Base-by-base conservation (phyloP, 2,888 invertebrate genomes). In the Sthenelais limicola region DNA sequence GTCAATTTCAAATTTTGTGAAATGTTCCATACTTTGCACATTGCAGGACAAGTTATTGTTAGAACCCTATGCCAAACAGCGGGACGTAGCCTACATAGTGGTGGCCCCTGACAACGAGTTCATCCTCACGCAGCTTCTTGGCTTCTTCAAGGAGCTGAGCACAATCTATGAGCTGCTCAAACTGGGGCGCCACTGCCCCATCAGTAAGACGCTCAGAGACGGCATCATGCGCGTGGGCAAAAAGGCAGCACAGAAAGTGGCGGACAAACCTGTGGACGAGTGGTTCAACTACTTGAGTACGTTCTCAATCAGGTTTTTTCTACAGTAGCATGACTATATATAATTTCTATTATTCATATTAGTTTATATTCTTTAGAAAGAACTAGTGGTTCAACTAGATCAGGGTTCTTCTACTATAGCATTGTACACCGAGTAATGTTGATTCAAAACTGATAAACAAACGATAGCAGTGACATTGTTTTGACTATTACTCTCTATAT, bases 11-110 rank as follows among this genome's bases (percentile, higher is more conserved):
- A n/a, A n/a, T n/a, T n/a, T n/a, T n/a, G n/a, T n/a, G n/a, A n/a
- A n/a, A n/a, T n/a, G n/a, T n/a, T n/a, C n/a, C n/a, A n/a, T n/a
- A 52, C 12, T 21, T 52, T 9, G 21, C 21, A 18, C 56, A 35
- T 66, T 43, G n/a, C 81, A 88, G 88, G 98, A 99, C 87, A 94
- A 96, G 83, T 90, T 98, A n/a, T 90, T 95, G n/a, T 89, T 99
- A 15, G 98, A 98, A 87, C 99, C 99, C 0, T 97, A 96, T 87
- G 94, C 97, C n/a, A 94, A 95, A 85, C 91, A 95, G 4, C 91
- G 98, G 38, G 98, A 99, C 87, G 92, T 99, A 0, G 96, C 95
- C 30, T 99, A 98, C 87, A 91, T 98, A 48, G 96, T 98, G 7
- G 92, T 99, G 0, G 93, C 96, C 38, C 97, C 98, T 0, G 98